phyloP scores from a whole-genome alignment of 1,140 invertebrate species.

The Rhopalosiphum padi region DNA sequence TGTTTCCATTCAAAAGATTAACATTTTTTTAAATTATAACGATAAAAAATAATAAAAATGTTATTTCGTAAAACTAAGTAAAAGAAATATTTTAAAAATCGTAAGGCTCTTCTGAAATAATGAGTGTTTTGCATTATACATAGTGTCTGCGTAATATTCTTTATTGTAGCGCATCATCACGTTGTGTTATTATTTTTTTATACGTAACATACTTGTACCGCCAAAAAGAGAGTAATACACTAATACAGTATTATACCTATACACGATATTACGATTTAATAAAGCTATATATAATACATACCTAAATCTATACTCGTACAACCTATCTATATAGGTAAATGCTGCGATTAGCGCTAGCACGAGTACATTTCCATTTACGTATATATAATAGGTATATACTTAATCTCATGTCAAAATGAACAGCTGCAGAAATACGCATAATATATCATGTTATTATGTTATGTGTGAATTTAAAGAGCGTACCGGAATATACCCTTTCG shows the following conservation, averaged over 20 bases:
- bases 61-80: too few relatives aligned
- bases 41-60: too few relatives aligned
- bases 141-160: not conserved
- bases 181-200: not conserved
- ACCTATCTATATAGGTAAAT: not conserved
- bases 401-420: not conserved
- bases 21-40: too few relatives aligned
- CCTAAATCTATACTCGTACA: not conserved
- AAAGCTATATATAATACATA: not conserved
- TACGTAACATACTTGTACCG: not conserved
- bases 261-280: not conserved
- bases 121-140: too few relatives aligned
- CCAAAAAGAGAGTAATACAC: not conserved
- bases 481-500: not conserved
- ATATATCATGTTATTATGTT: not conserved
- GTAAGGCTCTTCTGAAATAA: too few relatives aligned
- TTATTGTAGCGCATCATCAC: not conserved
- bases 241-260: not conserved
- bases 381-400: not conserved
- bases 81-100: too few relatives aligned
- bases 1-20: too few relatives aligned
- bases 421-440: not conserved
- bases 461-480: not conserved
- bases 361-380: conserved; percentile 1
- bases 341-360: not conserved